Evolutionary conservation across 2,888 invertebrate species (phyloP).

Genomic region (Volucella inflata): DNA sequence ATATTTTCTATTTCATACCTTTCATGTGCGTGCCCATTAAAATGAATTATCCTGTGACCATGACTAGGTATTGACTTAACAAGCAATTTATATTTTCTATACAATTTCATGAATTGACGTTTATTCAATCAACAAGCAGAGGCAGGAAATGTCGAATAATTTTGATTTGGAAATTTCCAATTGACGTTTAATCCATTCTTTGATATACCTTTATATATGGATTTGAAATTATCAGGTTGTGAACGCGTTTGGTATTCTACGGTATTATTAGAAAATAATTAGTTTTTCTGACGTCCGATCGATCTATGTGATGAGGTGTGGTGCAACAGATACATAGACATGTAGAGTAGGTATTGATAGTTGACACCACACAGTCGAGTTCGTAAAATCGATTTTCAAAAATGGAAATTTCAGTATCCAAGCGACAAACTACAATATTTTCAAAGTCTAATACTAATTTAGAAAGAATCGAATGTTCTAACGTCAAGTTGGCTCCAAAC

Average conservation of each 20-base stretch:
- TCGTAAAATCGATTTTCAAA: no score
- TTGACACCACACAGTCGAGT: no score
- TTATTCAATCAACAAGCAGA: slow-evolving; percentile 11
- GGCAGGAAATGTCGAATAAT: slow-evolving; percentile 19
- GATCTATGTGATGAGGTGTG: background rate
- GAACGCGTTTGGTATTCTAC: slow-evolving; percentile 4
- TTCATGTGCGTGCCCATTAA: slow-evolving; percentile 19
- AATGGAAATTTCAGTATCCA: no score
- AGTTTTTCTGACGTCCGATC: background rate
- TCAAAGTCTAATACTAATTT: no score
- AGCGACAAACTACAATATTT: no score
- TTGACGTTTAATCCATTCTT: slow-evolving; percentile 30
- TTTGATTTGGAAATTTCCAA: slow-evolving; percentile 40
- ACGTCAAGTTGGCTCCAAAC: no score
- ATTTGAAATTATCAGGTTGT: background rate
- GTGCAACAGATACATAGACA: background rate
- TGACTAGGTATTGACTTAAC: slow-evolving; percentile 55
- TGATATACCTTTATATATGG: background rate
- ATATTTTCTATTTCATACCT: slow-evolving; percentile 1
- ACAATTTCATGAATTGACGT: slow-evolving; percentile 40
- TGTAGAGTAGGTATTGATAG: no score
- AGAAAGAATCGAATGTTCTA: no score
- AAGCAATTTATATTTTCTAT: slow-evolving; percentile 41
- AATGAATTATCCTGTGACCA: slow-evolving; percentile 45
- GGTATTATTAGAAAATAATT: slow-evolving; percentile 27